phyloP scores from a whole-genome alignment of 2,888 invertebrate species.

The Magallana nippona region DNA sequence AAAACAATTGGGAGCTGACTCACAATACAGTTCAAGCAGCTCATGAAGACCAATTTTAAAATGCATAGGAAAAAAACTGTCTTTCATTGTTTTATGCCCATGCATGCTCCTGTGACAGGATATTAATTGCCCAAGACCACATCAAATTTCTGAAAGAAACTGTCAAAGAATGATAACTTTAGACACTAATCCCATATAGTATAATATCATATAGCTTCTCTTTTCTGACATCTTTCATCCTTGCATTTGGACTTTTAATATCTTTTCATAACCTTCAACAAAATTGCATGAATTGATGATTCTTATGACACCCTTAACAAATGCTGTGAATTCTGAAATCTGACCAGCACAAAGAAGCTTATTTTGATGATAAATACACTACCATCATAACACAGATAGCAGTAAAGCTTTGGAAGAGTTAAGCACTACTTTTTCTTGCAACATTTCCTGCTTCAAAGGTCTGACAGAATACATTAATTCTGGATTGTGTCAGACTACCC shows the following conservation, averaged over 20 bases:
- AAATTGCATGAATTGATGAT: not conserved
- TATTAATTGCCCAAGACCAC: not conserved
- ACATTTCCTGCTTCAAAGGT: not conserved
- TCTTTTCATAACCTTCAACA: too few relatives aligned
- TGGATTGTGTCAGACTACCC: constrained; percentile 24
- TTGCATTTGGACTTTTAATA: too few relatives aligned
- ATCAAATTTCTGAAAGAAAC: not conserved
- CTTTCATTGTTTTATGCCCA: constrained; percentile 1
- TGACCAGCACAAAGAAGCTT: not conserved
- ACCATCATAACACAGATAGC: too few relatives aligned
- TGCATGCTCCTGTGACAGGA: constrained; percentile 22
- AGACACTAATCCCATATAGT: too few relatives aligned
- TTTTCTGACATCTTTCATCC: too few relatives aligned
- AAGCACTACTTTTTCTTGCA: not conserved
- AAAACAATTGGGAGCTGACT: constrained; percentile 26
- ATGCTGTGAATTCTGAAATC: not conserved
- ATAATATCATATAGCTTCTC: too few relatives aligned
- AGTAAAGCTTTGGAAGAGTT: not conserved
- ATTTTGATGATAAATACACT: too few relatives aligned
- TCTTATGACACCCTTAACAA: constrained; percentile 5
- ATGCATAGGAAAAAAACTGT: constrained; percentile 3
- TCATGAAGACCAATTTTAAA: constrained; percentile 16
- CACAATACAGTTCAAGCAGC: constrained; percentile 3
- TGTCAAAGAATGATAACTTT: not conserved
- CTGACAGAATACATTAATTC: constrained; percentile 22